Evolutionary conservation across 2,797 vertebrate genomes (phyloP).

Genomic region (Sebastes minor): DNA sequence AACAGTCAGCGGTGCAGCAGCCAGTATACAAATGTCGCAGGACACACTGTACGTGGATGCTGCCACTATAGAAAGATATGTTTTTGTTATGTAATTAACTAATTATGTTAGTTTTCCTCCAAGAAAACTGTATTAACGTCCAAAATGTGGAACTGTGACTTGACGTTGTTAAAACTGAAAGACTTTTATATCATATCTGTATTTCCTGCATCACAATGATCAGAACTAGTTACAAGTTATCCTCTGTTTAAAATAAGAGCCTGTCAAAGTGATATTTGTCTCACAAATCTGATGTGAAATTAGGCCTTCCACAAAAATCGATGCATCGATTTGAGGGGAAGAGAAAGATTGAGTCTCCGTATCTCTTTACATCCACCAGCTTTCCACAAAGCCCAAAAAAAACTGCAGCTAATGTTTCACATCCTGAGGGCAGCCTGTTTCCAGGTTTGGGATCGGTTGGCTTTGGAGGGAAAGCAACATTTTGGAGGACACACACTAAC

Average conservation of each 20-base stretch:
- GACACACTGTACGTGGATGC: not conserved
- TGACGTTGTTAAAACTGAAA: not conserved
- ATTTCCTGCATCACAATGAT: not conserved
- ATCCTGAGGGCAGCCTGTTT: conserved; percentile 33
- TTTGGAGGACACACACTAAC: conserved; percentile 38
- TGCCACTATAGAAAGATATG: not conserved
- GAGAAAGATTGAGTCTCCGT: conserved; percentile 18
- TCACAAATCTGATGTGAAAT: conserved; percentile 13
- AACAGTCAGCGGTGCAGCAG: not conserved
- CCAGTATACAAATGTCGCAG: not conserved
- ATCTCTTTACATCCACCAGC: conserved; percentile 39
- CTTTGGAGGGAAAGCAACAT: conserved; percentile 22
- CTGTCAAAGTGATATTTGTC: not conserved
- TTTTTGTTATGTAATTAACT: not conserved
- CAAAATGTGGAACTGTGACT: not conserved
- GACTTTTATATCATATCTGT: not conserved
- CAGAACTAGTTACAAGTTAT: not conserved
- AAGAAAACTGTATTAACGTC: not conserved
- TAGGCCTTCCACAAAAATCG: conserved; percentile 25
- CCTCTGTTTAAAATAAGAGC: not conserved
- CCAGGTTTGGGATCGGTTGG: conserved; percentile 45
- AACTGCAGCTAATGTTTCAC: conserved; percentile 44
- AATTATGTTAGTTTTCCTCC: not conserved
- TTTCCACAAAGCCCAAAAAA: conserved; percentile 31
- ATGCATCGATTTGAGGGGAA: conserved; percentile 27